Conservation (phyloP, 64 coral and sea anemone genomes). For the Pocillopora damicornis region DNA sequence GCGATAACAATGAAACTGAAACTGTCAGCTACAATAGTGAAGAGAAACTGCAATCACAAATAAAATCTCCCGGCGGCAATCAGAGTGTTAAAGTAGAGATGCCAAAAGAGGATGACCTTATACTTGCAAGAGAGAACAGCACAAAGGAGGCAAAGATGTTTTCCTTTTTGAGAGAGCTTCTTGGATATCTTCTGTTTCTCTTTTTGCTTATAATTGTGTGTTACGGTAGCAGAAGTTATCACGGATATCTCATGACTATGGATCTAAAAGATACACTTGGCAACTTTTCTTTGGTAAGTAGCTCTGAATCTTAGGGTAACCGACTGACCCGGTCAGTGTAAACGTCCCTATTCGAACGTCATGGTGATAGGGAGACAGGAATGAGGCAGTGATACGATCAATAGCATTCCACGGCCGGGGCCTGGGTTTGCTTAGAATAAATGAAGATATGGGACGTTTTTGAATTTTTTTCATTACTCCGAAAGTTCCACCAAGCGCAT, state of each 20-base stretch:
- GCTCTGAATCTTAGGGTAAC: too few species aligned
- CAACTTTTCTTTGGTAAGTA: slow-evolving; percentile 64
- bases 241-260: slow-evolving; percentile 62
- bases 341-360: neutral
- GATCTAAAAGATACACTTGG: slow-evolving; percentile 30
- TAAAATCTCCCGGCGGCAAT: neutral
- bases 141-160: slow-evolving; percentile 66
- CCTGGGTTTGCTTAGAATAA: too few species aligned
- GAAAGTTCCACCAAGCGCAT: too few species aligned
- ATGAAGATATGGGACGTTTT: too few species aligned
- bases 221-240: slow-evolving; percentile 60
- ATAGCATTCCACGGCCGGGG: too few species aligned
- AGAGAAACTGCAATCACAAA: neutral
- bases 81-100: neutral
- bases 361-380: neutral
- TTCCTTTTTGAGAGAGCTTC: slow-evolving; percentile 40
- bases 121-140: slow-evolving; percentile 45
- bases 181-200: slow-evolving; percentile 42
- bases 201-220: slow-evolving; percentile 57
- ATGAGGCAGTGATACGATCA: too few species aligned
- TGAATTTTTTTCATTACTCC: too few species aligned
- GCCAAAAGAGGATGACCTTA: slow-evolving; percentile 23
- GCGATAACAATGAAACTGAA: slow-evolving; percentile 6
- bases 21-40: neutral
- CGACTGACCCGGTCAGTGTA: neutral